Base-by-base conservation (phyloP, 2,113 vertebrate genomes). In the Lynx canadensis region DNA sequence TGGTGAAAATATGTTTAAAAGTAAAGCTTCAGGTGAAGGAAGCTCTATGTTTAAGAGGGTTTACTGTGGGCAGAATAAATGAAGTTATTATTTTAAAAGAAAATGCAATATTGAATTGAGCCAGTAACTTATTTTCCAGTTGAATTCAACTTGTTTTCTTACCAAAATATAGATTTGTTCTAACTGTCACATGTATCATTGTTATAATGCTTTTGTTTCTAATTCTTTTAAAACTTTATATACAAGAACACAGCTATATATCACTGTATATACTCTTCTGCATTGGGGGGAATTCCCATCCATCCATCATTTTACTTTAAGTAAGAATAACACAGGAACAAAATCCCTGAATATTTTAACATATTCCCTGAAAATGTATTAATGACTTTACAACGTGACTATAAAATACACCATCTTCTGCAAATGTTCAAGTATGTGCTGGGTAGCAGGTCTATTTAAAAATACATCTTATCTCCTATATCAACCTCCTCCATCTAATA, bases 301-400 rank as follows among this genome's bases (percentile, higher is more conserved):
- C 11, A 88, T 68, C 83, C 23, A 41, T 81, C 73, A 60, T 87
- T 78, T 92, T 85, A 18, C 36, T 45, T 89, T 55, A 92, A 88
- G 60, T n/a, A 96, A 73, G 52, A 89, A 38, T 31, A 89, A 94
- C 73, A 85, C 19, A 73, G 45, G 13, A 95, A 45, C 68, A 95
- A 88, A 89, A 82, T 45, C 29, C 71, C 38, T 95, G 76, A 80
- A 83, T 73, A 96, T 89, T 96, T 94, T 85, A 84, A 83, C 60
- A 91, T 82, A 52, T 57, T 88, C 33, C 14, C 80, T 94, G 38
- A 83, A 95, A 88, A 95, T 80, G 3, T 60, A 95, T 50, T 88
- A 88, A 83, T 92, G 45, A 71, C 38, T 84, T 97, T 84, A 50
- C 45, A 95, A 74, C 14, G 55, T 76, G 41, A 96, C 50, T 38